Percentiles rank a stretch among this genome's conserved stretches.
These are phyloP conservation scores for Hyla sarda DNA, from an alignment of 2,113 vertebrate genomes.

Conservation along the genomic window DNA sequence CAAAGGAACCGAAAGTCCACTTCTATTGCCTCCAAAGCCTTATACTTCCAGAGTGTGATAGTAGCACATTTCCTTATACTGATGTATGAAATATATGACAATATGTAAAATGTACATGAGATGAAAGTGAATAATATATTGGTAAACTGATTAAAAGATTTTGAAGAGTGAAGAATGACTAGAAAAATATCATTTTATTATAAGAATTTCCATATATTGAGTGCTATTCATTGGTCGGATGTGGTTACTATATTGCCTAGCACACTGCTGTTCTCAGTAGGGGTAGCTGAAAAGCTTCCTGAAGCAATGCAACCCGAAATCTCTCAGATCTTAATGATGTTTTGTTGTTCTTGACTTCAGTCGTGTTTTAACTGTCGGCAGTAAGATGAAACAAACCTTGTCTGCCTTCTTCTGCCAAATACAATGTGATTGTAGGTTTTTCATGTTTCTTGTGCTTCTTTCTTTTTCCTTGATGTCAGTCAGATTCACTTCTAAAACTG, in stretches of 20 bases:
- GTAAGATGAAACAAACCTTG: slow-evolving; percentile 46
- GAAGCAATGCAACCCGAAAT: slow-evolving; percentile 9
- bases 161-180: too few relatives aligned
- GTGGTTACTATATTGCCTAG: neutral
- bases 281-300: neutral
- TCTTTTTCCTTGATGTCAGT: slow-evolving; percentile 34
- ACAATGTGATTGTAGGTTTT: slow-evolving; percentile 35
- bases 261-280: neutral
- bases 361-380: slow-evolving; percentile 48
- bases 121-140: too few relatives aligned
- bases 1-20: too few relatives aligned
- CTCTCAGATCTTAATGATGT: slow-evolving; percentile 46
- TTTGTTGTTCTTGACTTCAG: slow-evolving; percentile 52
- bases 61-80: too few relatives aligned
- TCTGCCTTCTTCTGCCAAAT: slow-evolving; percentile 47
- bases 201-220: neutral
- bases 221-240: neutral
- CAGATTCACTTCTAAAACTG: slow-evolving; percentile 5
- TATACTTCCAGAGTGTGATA: too few relatives aligned
- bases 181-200: neutral
- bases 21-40: too few relatives aligned
- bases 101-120: too few relatives aligned
- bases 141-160: too few relatives aligned
- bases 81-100: too few relatives aligned
- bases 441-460: slow-evolving; percentile 35